Base-by-base conservation (phyloP, 2,888 invertebrate genomes). In the Ptychoptera albimana region DNA sequence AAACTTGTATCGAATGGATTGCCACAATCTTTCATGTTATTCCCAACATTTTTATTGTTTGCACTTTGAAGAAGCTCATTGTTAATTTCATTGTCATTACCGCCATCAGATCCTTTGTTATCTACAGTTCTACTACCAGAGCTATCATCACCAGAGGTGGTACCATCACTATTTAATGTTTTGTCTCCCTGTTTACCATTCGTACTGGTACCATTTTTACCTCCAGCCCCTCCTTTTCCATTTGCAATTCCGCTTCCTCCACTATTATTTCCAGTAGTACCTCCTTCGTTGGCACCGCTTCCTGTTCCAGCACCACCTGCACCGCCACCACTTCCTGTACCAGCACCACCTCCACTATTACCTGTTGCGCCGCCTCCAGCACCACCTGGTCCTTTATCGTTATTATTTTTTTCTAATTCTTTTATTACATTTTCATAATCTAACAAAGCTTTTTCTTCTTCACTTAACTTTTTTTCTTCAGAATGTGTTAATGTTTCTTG, bases 1-100 rank as follows among this genome's bases (percentile, higher is more conserved):
- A 57, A 63, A n/a, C 41, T 23, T 23, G 23, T 23, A 23, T 23
- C 23, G 7, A 23, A 23, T 23, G 23, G 7, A 23, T 23, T 23
- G 23, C 7, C 23, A 23, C 23, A 23, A 23, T 5, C 7, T 7
- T 3, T 5, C 23, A 23, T 5, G 7, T 23, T 23, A 23, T 23
- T 23, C 7, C 23, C 23, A 23, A 7, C 23, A 23, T 23, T 23
- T 23, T 23, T 7, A 23, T 23, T 23, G 7, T 23, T 7, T 5
- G 23, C 7, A n/a, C n/a, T n/a, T n/a, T n/a, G n/a, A n/a, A n/a
- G n/a, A n/a, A n/a, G n/a, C n/a, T n/a, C n/a, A n/a, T n/a, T n/a
- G n/a, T n/a, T n/a, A n/a, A n/a, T n/a, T n/a, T n/a, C n/a, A n/a
- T n/a, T n/a, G n/a, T n/a, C n/a, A n/a, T n/a, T n/a, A n/a, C n/a